Percentiles rank a stretch among this genome's conserved stretches.
Evolutionary conservation across 2,113 vertebrate genomes (phyloP).

Genomic region (Cnemophilus loriae): DNA sequence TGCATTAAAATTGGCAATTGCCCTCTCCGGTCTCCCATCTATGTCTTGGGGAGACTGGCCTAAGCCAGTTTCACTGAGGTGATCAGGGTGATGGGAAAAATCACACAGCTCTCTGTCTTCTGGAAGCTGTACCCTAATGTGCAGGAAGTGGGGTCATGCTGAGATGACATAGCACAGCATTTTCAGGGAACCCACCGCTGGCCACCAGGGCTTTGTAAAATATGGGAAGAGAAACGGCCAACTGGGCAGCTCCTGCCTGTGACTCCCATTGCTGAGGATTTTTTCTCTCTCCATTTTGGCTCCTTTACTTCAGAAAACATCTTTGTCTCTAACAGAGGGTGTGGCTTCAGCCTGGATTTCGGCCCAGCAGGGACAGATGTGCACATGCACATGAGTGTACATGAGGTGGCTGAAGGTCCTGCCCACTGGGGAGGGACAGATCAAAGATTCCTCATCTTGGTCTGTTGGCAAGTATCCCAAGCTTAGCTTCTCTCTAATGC

Average conservation of each 20-base stretch:
- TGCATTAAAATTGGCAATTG: background rate
- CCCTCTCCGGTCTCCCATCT: background rate
- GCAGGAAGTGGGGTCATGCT: background rate
- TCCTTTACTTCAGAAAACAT: background rate
- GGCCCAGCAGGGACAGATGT: background rate
- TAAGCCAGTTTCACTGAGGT: background rate
- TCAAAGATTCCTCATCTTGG: background rate
- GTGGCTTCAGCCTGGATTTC: background rate
- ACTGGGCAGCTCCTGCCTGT: background rate
- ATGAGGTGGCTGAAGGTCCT: background rate
- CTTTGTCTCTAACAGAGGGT: background rate
- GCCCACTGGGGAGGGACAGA: background rate
- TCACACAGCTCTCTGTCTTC: background rate
- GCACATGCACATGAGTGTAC: accelerated
- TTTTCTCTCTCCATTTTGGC: background rate
- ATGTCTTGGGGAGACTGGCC: background rate
- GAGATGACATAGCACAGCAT: background rate
- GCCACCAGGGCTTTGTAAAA: background rate
- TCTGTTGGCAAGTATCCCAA: background rate
- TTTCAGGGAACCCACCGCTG: background rate
- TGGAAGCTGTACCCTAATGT: background rate
- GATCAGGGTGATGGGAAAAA: accelerated
- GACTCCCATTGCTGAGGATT: background rate
- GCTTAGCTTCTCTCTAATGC: background rate
- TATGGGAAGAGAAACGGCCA: background rate